A percentile compares a stretch with the other conserved stretches of the same genome.
Conservation (phyloP, 2,888 invertebrate genomes). For the Ganaspis brasiliensis region DNA sequence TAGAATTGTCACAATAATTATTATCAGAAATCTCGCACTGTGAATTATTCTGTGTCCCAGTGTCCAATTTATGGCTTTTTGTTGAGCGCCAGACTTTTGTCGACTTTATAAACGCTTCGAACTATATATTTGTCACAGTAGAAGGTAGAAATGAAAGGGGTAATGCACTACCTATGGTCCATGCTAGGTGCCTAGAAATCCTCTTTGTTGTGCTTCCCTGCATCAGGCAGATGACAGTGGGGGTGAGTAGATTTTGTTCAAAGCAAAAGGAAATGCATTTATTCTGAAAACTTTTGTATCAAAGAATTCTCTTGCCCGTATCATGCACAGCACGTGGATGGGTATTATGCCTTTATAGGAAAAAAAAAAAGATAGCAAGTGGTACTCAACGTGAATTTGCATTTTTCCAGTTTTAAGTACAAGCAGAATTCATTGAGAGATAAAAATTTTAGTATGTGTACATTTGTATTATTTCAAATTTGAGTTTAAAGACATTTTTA, state of each 20-base stretch:
- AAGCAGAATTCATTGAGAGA: too few relatives aligned
- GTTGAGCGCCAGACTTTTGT: not conserved
- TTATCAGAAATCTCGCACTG: too few relatives aligned
- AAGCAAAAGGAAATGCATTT: constrained; percentile 21
- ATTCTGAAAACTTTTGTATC: constrained; percentile 13
- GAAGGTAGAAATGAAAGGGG: constrained; percentile 2
- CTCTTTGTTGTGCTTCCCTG: constrained; percentile 15
- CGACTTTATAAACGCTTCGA: not conserved
- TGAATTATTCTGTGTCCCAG: too few relatives aligned
- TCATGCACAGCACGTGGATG: too few relatives aligned
- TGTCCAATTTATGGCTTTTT: not conserved
- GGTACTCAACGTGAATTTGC: too few relatives aligned
- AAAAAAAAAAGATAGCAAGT: too few relatives aligned
- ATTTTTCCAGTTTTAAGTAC: too few relatives aligned
- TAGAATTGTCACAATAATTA: too few relatives aligned
- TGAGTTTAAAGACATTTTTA: too few relatives aligned
- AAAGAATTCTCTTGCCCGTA: not conserved
- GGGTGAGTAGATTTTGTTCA: constrained; percentile 19
- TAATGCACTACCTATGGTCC: not conserved
- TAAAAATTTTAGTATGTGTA: too few relatives aligned
- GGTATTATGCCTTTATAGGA: too few relatives aligned
- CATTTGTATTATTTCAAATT: too few relatives aligned
- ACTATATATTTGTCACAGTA: constrained; percentile 12
- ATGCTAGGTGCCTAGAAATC: not conserved
- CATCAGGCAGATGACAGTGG: constrained; percentile 4